These are phyloP conservation scores for Sebastiscus albofasciatus DNA, from an alignment of 2,797 vertebrate species.

Conservation along the genomic window DNA sequence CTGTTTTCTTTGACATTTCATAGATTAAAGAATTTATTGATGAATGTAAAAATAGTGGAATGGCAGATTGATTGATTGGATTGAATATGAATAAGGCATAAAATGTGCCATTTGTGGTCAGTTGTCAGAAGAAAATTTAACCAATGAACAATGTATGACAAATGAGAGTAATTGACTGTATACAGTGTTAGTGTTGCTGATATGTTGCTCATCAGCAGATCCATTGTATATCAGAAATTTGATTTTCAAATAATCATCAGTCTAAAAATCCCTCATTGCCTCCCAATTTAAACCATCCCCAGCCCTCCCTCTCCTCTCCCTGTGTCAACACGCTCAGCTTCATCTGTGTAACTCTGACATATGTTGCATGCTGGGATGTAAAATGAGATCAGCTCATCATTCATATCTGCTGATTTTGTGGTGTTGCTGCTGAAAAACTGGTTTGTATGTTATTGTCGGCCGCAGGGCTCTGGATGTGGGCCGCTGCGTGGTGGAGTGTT, in stretches of 20 bases:
- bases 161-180: background rate
- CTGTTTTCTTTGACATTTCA: background rate
- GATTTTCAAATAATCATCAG: background rate
- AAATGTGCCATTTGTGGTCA: background rate
- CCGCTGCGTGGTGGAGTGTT: conserved; percentile 82
- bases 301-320: background rate
- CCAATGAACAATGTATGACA: background rate
- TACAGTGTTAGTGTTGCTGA: no score
- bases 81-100: background rate
- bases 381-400: conserved; percentile 22
- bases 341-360: conserved; percentile 32
- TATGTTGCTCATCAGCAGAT: background rate
- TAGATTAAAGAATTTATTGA: background rate
- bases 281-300: background rate
- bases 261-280: background rate
- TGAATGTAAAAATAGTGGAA: background rate
- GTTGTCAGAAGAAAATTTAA: background rate
- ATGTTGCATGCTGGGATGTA: conserved; percentile 37
- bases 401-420: conserved; percentile 23
- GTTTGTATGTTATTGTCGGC: background rate
- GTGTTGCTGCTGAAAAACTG: background rate
- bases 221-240: background rate
- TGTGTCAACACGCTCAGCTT: conserved; percentile 33
- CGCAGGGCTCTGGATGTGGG: conserved; percentile 88
- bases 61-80: background rate